Percentiles rank a stretch among this genome's conserved stretches.
phyloP scores from a whole-genome alignment of 2,113 vertebrate genomes.

The Microcebus griseorufus region DNA sequence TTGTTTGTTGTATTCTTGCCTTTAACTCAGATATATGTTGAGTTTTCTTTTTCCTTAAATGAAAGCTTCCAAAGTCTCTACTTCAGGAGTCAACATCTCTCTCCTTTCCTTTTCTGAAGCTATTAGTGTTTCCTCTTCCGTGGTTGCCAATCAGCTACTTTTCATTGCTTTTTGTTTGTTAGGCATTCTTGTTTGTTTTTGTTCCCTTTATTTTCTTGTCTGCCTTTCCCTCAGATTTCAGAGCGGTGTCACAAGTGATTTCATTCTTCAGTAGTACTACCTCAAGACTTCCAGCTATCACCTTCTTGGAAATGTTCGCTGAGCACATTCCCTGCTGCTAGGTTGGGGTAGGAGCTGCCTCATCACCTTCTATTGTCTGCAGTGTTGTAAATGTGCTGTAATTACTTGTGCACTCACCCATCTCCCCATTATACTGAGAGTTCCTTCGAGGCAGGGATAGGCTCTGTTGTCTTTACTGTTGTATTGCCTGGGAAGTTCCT shows the following conservation, averaged over 20 bases:
- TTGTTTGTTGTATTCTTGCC: not conserved
- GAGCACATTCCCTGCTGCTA: not conserved
- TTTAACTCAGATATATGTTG: not conserved
- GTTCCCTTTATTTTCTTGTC: not conserved
- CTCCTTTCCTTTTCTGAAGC: not conserved
- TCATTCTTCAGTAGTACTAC: not conserved
- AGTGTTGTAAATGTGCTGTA: not conserved
- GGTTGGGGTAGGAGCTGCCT: not conserved
- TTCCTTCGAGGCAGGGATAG: not conserved
- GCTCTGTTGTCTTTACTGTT: not conserved
- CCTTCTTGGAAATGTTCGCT: not conserved
- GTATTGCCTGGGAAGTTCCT: not conserved
- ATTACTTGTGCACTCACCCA: rapidly evolving
- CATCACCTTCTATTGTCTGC: not conserved
- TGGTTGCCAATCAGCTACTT: not conserved
- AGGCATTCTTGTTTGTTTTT: not conserved
- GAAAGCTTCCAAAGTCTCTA: not conserved
- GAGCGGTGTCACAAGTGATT: not conserved
- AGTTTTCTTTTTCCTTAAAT: not conserved
- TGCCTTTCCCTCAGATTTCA: not conserved
- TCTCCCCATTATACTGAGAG: not conserved
- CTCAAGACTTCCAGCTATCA: not conserved
- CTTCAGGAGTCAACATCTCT: not conserved
- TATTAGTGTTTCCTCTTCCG: not conserved
- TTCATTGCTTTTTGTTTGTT: not conserved